Base-by-base conservation (phyloP, 2,797 vertebrate species). In the Myotis pilosus region DNA sequence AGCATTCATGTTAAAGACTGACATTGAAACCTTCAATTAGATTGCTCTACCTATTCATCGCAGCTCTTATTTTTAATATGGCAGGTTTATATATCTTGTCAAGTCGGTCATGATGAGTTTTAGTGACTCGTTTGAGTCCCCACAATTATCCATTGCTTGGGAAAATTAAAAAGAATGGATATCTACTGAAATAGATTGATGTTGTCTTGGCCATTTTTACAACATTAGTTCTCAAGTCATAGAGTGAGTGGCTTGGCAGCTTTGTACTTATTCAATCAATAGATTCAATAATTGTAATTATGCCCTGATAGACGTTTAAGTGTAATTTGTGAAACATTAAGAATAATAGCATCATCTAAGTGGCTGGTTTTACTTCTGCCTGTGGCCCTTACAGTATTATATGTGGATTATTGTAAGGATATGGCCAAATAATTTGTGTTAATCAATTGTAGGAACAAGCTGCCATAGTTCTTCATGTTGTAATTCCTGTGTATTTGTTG, bases 11-110 rank as follows among this genome's bases (percentile, higher is more conserved):
- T 83, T 78, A 94, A 95, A 96, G 66, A 86, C n/a, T 53, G 23
- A 53, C 8, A 82, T 86, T 81, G 57, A 95, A 95, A 62, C 33
- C 60, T 95, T 94, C 30, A 49, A 82, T 87, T 82, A 69, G 17
- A 95, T 51, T 62, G 6, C 6, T 89, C 28, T 20, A 41, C 41
- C 55, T 91, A 8, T 69, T 94, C 79, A 62, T 93, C 55, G 72
- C 5, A 25, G 13, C n/a, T 92, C 91, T 94, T 74, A 16, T 53
- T 87, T 88, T 76, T 79, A 53, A 94, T 74, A 85, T 76, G 49
- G 62, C 51, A 36, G 83, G 41, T 49, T 90, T 72, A 8, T 71
- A 71, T 87, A 85, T 84, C 33, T 74, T 86, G 79, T 94, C 41
- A 68, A 79, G 12, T 92, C 6, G 2, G 38, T 62, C 44, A 36